Evolutionary conservation across 2,113 vertebrate species (phyloP).

Genomic region (Platichthys flesus): DNA sequence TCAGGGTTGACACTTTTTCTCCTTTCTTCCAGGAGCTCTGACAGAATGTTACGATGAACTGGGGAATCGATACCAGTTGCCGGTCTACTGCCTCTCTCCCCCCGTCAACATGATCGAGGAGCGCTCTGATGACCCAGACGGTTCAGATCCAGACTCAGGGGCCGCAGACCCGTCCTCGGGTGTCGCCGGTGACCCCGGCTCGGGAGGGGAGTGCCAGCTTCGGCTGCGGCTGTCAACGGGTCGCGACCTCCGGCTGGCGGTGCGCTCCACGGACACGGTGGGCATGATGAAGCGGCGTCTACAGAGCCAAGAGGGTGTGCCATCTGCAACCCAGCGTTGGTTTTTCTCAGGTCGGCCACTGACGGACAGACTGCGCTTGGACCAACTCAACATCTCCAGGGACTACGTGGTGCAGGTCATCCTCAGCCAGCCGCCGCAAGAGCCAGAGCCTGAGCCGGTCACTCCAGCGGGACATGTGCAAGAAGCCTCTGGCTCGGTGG

Average conservation of each 20-base stretch:
- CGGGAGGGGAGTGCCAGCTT: slow-evolving; percentile 93
- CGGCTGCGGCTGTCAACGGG: slow-evolving; percentile 96
- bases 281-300: slow-evolving; percentile 96
- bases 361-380: slow-evolving; percentile 95
- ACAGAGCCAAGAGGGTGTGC: slow-evolving; percentile 89
- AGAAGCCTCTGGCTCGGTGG: slow-evolving; percentile 71
- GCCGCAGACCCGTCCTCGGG: slow-evolving; percentile 71
- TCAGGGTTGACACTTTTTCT: not conserved
- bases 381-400: slow-evolving; percentile 97
- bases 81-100: slow-evolving; percentile 94
- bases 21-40: slow-evolving; percentile 85
- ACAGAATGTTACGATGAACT: slow-evolving; percentile 98
- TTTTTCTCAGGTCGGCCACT: slow-evolving; percentile 98
- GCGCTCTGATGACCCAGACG: slow-evolving; percentile 89
- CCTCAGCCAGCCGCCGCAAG: slow-evolving; percentile 91
- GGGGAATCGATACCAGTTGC: slow-evolving; percentile 98
- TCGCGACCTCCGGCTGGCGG: slow-evolving; percentile 90
- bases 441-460: slow-evolving; percentile 72
- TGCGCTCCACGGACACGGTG: slow-evolving; percentile 93
- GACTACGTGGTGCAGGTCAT: slow-evolving; percentile 99
- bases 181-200: slow-evolving; percentile 85
- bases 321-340: slow-evolving; percentile 91
- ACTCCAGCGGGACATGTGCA: slow-evolving; percentile 74
- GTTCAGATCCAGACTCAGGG: slow-evolving; percentile 77
- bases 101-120: slow-evolving; percentile 99